Percentiles rank a stretch among this genome's conserved stretches.
Conservation (phyloP, 2,113 vertebrate genomes). For the Panurus biarmicus region DNA sequence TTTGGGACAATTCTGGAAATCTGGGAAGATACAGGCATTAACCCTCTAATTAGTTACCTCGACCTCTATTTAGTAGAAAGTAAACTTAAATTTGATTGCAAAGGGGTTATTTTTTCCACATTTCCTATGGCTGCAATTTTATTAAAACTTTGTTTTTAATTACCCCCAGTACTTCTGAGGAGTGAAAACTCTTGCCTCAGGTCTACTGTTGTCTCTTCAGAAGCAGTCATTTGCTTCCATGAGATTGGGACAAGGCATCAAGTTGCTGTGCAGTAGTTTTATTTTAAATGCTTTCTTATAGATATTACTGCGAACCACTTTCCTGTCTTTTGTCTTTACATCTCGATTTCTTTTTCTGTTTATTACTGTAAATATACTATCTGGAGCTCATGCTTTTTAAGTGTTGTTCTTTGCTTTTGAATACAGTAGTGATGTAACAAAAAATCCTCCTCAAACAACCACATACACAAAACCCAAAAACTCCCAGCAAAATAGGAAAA, state of each 20-base stretch:
- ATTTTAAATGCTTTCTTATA: background rate
- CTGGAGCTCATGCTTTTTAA: background rate
- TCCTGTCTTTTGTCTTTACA: background rate
- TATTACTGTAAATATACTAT: background rate
- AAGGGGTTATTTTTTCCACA: background rate
- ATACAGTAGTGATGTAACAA: background rate
- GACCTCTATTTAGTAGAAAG: background rate
- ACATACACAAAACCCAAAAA: background rate
- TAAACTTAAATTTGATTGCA: background rate
- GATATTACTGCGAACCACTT: background rate
- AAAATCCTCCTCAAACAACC: background rate
- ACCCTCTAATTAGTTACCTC: background rate
- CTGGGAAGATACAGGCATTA: background rate
- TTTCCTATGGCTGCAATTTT: background rate
- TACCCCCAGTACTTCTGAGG: background rate
- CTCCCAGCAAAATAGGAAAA: background rate
- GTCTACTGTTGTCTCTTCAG: background rate
- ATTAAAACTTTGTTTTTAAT: background rate
- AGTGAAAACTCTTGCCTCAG: background rate
- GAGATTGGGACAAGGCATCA: background rate
- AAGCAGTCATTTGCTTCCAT: background rate
- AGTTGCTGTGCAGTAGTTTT: background rate
- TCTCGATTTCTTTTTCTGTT: background rate
- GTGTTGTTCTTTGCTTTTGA: background rate
- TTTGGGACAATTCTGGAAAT: background rate